Evolutionary conservation across 2,113 vertebrate genomes (phyloP).

Genomic region (Elachura formosa): DNA sequence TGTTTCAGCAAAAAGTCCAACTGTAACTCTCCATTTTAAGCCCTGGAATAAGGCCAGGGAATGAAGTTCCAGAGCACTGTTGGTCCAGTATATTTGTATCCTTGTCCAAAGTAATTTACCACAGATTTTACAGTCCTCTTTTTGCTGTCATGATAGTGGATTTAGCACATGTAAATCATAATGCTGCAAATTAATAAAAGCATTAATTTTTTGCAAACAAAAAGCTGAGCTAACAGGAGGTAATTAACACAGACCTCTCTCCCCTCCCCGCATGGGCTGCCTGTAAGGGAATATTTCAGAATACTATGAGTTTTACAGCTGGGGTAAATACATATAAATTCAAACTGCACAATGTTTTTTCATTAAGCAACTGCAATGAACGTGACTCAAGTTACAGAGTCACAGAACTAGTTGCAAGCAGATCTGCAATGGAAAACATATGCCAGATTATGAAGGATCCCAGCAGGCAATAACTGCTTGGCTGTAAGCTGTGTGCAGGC

Average conservation of each 20-base stretch:
- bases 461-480: background rate
- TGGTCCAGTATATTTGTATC: background rate
- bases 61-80: background rate
- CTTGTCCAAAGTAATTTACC: background rate
- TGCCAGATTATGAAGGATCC: background rate
- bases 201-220: background rate
- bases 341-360: background rate
- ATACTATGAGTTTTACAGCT: background rate
- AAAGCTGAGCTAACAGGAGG: background rate
- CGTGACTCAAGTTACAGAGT: background rate
- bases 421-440: background rate
- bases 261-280: background rate
- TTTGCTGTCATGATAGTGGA: background rate
- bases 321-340: background rate
- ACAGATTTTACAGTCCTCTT: background rate
- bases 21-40: background rate
- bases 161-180: background rate
- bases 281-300: background rate
- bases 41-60: background rate
- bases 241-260: background rate
- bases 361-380: background rate
- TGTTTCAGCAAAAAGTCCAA: background rate
- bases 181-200: background rate
- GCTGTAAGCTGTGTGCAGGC: background rate
- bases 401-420: background rate